Evolutionary conservation across 2,888 invertebrate species (phyloP), one percentile per base, ranked within the genome.

Genomic region (Entomobrya multifasciata): DNA sequence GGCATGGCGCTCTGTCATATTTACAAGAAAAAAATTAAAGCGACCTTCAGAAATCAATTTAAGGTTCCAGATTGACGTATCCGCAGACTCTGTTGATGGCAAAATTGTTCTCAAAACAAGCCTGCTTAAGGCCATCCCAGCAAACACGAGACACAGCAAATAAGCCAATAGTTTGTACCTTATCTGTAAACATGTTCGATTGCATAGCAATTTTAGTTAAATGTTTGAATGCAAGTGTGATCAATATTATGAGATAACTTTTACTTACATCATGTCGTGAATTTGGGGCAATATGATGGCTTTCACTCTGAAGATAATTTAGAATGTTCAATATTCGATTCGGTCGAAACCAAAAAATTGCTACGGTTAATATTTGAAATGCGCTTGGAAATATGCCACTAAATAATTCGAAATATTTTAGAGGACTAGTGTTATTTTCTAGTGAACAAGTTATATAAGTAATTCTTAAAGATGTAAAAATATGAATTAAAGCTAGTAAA

Each of bases 271-370:
- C 36, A 36, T 4, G 36, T 36, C 36, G 36, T 8, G 5, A 36
- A 36, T 36, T 6, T 36, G 8, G 36, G 36, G 8, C 8, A 36
- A 36, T 6, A 36, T 6, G 8, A 20, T 62, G 11, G 22, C 30
- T 25, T 62, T 62, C 62, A 27, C 62, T 62, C 27, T 62, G 62
- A 27, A 62, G 25, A 27, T 27, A 62, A 62, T 62, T 62, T 2
- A 62, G 27, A 30, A 62, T 62, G 17, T 62, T 22, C 22, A 62
- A 13, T 1, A 62, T 27, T 25, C 22, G 13, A 27, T 62, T 11
- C n/a, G 3, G 27, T 27, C 27, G 27, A 27, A 62, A 62, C n/a
- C n/a, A 10, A 11, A 62, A 62, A 20, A n/a, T 62, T 13, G 25
- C 27, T 15, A 62, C 1, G 1, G 62, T n/a, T 13, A 62, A 62